phyloP scores from a whole-genome alignment of 2,888 invertebrate genomes.

The Tanypteryx hageni region DNA sequence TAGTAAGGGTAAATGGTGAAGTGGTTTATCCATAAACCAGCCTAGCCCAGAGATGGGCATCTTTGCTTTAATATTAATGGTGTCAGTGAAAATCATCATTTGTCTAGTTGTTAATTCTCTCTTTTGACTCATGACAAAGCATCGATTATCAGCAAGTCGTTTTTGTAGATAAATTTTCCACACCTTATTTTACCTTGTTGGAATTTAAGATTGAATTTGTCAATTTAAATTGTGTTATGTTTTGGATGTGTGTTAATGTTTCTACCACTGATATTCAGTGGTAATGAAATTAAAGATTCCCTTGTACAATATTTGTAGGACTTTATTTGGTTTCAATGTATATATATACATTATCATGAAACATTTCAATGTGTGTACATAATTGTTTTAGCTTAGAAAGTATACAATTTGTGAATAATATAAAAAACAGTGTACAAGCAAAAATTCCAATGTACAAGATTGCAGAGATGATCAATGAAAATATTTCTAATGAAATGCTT shows the following conservation, averaged over 20 bases:
- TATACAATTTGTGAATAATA: conserved; percentile 22
- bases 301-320: conserved; percentile 31
- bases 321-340: conserved; percentile 48
- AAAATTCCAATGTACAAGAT: conserved; percentile 36
- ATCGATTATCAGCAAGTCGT: background rate
- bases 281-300: conserved; percentile 2
- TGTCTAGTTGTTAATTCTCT: background rate
- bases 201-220: background rate
- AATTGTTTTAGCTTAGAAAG: conserved; percentile 19
- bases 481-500: background rate
- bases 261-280: conserved; percentile 56
- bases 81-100: background rate
- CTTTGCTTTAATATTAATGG: background rate
- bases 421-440: conserved; percentile 18
- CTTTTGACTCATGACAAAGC: background rate
- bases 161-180: conserved; percentile 42
- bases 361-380: conserved; percentile 49
- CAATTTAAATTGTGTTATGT: conserved; percentile 12
- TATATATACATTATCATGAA: conserved; percentile 55
- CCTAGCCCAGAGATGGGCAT: background rate
- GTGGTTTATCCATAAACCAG: background rate
- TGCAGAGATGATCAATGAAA: background rate
- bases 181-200: background rate
- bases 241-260: background rate
- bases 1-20: background rate